Base-by-base conservation (phyloP, 2,113 vertebrate genomes). In the Sula dactylatra region DNA sequence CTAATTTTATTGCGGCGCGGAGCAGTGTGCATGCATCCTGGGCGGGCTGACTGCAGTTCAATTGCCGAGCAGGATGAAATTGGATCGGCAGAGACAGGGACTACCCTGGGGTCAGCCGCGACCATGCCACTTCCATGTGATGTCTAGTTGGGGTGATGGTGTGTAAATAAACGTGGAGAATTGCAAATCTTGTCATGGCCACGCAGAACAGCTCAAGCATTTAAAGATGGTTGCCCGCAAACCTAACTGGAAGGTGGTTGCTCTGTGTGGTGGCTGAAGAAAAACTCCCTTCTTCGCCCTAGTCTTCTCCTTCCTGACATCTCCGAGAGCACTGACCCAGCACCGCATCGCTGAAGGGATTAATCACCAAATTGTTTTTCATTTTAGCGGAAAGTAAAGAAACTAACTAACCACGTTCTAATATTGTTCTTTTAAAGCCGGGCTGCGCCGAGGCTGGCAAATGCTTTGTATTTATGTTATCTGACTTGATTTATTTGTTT, bases 91-190 rank as follows among this genome's bases (percentile, higher is more conserved):
- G 98, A 99, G 99, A 99, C 99, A 99, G 99, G 97, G 98, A 59
- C 97, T 98, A 98, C 98, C 99, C 99, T 45, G 98, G 97, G 99
- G 99, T 99, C 98, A 99, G 98, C 98, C 82, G 94, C 96, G 97
- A 98, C 98, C 98, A 98, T 91, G 98, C 98, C 98, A 90, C 98
- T 97, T 96, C 98, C 97, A 98, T 97, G 96, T 99, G 99, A 99
- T 98, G 98, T 98, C 98, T 98, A 99, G 97, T 98, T 98, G 98
- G 99, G 98, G 99, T 95, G 99, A 99, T 99, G 99, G 99, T 89
- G 99, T 99, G 99, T 99, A 99, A 99, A 99, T 98, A 99, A 99
- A 99, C 98, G 97, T 97, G 98, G 98, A 95, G 98, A 98, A 99
- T 99, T 98, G 98, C 98, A 98, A 98, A 98, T 99, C 98, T 98